Base-by-base conservation (phyloP, 2,113 vertebrate species). In the Nymphicus hollandicus region DNA sequence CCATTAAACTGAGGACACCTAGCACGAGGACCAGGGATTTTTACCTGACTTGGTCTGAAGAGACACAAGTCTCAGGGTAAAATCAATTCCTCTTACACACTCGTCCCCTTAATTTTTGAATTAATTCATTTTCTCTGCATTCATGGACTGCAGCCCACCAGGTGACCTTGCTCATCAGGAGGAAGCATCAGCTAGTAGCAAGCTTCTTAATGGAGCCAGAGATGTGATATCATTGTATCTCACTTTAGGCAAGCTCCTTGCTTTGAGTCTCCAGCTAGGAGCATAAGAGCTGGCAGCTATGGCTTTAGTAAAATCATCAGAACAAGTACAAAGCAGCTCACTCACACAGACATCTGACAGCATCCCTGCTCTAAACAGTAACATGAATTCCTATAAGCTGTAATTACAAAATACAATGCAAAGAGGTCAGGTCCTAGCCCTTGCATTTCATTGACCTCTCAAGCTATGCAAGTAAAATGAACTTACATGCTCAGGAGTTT, bases 331-430 rank as follows among this genome's bases (percentile, higher is more conserved):
- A 64, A 72, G 35, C 50, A 74, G 64, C 52, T 84, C 53, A 65
- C 20, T 52, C 11, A 49, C n/a, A 17, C 0, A 73, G 33, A 76
- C 53, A 73, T 53, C 28, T 37, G 76, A 44, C 8, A 64, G 27
- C 11, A 14, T 65, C 9, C 49, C 60, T 41, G 20, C 73, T 88
- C 29, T 78, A 87, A 96, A 72, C 22, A 93, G 49, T 81, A 61
- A 50, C 12, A 27, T 58, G 18, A 52, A 64, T 53, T 65, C 11
- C 14, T 49, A 55, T 23, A 81, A 94, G 50, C 50, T 88, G 53
- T 88, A 88, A 47, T 82, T 96, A 94, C 43, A 83, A 80, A 93
- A 96, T 39, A 10, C 15, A 84, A 17, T 33, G n/a, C 66, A 91
- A 69, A 66, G 24, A 88, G 74, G 33, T 50, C 66, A 85, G 58